Evolutionary conservation across 2,797 vertebrate species (phyloP).

Genomic region (Babyrousa celebensis): DNA sequence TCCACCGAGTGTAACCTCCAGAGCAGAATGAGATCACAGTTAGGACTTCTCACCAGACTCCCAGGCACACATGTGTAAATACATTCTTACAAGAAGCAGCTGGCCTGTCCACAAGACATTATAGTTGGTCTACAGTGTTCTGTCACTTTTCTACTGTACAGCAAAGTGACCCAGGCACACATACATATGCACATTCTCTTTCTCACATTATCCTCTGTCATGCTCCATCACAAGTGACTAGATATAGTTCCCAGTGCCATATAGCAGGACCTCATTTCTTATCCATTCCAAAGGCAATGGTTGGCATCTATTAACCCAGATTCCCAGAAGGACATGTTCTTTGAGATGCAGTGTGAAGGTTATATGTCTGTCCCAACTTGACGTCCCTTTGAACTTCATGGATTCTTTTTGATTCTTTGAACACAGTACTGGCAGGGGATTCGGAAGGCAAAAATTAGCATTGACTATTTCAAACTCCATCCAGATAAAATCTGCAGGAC

Average conservation of each 20-base stretch:
- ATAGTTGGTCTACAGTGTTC: too few relatives aligned
- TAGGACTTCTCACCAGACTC: not conserved
- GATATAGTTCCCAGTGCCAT: too few relatives aligned
- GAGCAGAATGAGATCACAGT: not conserved
- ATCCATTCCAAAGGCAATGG: too few relatives aligned
- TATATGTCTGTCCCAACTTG: not conserved
- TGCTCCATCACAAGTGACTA: too few relatives aligned
- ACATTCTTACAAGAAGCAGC: not conserved
- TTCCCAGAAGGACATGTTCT: not conserved
- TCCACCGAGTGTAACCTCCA: not conserved
- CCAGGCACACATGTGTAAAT: not conserved
- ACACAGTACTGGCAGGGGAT: not conserved
- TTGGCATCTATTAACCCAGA: too few relatives aligned
- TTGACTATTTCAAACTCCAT: constrained; percentile 25
- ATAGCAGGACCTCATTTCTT: too few relatives aligned
- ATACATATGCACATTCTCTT: too few relatives aligned
- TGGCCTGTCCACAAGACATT: not conserved
- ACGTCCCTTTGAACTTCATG: not conserved
- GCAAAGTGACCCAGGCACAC: too few relatives aligned
- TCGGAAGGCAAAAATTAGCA: constrained; percentile 13
- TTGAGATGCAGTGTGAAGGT: not conserved
- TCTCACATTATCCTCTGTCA: too few relatives aligned
- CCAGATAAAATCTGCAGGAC: not conserved
- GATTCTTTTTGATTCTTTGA: not conserved
- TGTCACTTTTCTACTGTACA: too few relatives aligned